Conservation (phyloP, 92 coral and sea anemone species). For the Epizoanthus scotinus region DNA sequence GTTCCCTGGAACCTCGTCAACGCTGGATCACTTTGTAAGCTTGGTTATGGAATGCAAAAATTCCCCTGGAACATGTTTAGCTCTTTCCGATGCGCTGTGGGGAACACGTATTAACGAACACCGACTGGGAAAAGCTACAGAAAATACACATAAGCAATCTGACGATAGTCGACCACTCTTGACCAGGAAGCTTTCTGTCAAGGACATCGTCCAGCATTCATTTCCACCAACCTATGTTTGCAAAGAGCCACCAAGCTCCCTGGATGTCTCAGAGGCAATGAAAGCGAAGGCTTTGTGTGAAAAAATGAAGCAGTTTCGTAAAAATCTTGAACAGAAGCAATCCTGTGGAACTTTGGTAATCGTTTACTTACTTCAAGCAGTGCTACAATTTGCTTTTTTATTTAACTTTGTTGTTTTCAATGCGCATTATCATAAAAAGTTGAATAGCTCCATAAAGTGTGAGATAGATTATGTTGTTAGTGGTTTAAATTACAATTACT, state of each 20-base stretch:
- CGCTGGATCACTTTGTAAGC: slow-evolving; percentile 46
- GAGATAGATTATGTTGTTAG: slow-evolving; percentile 36
- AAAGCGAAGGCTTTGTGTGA: slow-evolving; percentile 50
- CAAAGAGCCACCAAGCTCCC: too few relatives aligned
- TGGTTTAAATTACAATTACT: slow-evolving; percentile 46
- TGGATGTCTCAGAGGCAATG: slow-evolving; percentile 42
- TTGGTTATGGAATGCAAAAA: slow-evolving; percentile 59
- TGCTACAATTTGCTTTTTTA: slow-evolving; percentile 16
- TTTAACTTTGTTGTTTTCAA: slow-evolving; percentile 1
- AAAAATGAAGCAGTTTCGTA: slow-evolving; percentile 18
- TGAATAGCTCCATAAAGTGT: slow-evolving; percentile 46
- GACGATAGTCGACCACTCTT: neutral
- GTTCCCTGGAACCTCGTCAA: slow-evolving; percentile 45
- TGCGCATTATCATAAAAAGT: neutral
- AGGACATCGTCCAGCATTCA: slow-evolving; percentile 1
- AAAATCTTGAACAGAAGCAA: slow-evolving; percentile 1
- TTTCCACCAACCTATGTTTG: neutral
- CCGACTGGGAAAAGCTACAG: neutral
- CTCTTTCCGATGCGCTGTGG: slow-evolving; percentile 44
- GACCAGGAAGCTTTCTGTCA: neutral
- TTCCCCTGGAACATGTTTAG: slow-evolving; percentile 43
- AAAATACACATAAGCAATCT: neutral
- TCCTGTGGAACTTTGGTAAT: neutral
- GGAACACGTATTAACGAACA: slow-evolving; percentile 15
- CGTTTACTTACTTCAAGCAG: slow-evolving; percentile 43